phyloP scores from a whole-genome alignment of 2,797 vertebrate genomes.

The Cichlasoma orientale region DNA sequence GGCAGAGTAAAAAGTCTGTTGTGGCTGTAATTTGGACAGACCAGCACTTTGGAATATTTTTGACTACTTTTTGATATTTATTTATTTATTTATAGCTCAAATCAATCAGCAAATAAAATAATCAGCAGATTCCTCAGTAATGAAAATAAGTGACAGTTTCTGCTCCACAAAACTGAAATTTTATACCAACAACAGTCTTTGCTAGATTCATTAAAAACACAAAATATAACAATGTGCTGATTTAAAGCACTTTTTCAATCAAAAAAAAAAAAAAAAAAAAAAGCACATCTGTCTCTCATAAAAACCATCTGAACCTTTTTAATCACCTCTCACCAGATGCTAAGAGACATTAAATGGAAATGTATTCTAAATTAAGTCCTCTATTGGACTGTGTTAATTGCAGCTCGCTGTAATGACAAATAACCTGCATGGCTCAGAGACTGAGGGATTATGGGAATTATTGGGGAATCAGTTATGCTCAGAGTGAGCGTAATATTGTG shows the following conservation, averaged over 20 bases:
- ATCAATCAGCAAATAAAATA: neutral
- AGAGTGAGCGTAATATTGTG: conserved; percentile 4
- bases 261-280: no score
- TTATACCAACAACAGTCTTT: neutral
- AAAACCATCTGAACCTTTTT: conserved; percentile 31
- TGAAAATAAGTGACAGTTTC: neutral
- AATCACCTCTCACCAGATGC: conserved; percentile 26
- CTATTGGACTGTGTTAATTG: conserved; percentile 50
- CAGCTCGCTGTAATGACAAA: conserved; percentile 14
- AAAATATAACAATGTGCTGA: neutral
- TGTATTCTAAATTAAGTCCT: conserved; percentile 38
- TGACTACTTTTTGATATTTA: no score
- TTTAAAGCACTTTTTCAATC: conserved; percentile 9
- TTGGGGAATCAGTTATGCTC: conserved; percentile 35
- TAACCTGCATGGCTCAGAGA: conserved; percentile 20
- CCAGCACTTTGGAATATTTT: neutral
- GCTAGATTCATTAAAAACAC: neutral
- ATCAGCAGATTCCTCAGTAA: neutral
- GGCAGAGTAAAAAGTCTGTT: neutral
- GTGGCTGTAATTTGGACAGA: neutral
- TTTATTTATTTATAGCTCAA: no score
- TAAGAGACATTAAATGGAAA: conserved; percentile 48
- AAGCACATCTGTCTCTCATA: neutral
- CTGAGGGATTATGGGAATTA: conserved; percentile 41
- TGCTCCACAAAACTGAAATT: neutral